phyloP scores from a whole-genome alignment of 2,888 invertebrate species.

The Blastobasis lacticolella region DNA sequence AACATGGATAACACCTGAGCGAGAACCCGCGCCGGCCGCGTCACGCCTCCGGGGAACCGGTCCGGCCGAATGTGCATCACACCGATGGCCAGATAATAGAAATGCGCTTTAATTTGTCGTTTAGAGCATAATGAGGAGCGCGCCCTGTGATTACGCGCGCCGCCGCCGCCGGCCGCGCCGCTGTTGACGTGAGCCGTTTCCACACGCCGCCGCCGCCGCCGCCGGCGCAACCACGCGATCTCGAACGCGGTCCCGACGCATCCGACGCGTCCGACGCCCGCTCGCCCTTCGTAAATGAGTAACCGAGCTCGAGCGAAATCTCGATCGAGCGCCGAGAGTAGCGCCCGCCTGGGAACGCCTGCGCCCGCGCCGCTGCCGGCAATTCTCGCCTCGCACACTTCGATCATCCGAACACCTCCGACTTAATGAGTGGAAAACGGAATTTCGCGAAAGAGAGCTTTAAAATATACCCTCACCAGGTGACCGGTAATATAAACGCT shows the following conservation, averaged over 20 bases:
- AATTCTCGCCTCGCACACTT: conserved; percentile 45
- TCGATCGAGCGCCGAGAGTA: conserved; percentile 30
- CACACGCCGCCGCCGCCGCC: conserved; percentile 37
- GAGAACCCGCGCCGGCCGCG: conserved; percentile 26
- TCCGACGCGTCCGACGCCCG: conserved; percentile 3
- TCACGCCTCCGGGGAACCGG: conserved; percentile 44
- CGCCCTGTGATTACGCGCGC: conserved; percentile 74
- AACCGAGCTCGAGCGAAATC: no score
- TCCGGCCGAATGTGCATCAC: conserved; percentile 43
- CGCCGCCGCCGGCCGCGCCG: conserved; percentile 68
- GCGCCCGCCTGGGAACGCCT: conserved; percentile 44
- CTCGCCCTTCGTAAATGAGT: background rate
- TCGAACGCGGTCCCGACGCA: conserved; percentile 35
- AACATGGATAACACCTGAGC: conserved; percentile 31
- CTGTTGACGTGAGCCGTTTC: conserved; percentile 69
- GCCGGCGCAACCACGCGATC: conserved; percentile 30
- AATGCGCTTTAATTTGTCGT: conserved; percentile 74
- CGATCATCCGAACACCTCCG: conserved; percentile 33
- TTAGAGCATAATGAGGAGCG: conserved; percentile 70
- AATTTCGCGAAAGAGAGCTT: conserved; percentile 26
- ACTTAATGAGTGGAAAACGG: conserved; percentile 47
- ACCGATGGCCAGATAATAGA: conserved; percentile 69
- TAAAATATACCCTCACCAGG: background rate
- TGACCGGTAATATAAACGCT: background rate
- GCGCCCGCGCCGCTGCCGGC: conserved; percentile 41